A percentile compares a stretch with the other conserved stretches of the same genome.
Evolutionary conservation across 1,140 invertebrate genomes (phyloP).

Genomic region (Mamestra configurata): DNA sequence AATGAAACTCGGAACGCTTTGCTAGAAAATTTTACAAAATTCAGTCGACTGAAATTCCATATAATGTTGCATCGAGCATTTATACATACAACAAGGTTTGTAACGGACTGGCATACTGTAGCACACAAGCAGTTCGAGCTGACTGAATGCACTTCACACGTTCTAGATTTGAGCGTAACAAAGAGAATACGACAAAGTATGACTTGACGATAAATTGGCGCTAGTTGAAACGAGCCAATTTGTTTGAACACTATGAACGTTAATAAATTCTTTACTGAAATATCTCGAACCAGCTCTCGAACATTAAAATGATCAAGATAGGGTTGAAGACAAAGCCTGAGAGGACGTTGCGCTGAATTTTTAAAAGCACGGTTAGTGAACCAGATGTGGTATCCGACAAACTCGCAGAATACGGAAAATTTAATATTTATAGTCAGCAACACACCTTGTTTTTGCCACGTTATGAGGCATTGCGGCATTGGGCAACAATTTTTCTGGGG

Average conservation of each 20-base stretch:
- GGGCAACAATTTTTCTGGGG: conserved; percentile 57
- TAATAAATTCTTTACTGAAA: neutral
- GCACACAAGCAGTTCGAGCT: neutral
- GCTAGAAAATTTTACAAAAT: conserved; percentile 24
- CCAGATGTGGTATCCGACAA: conserved; percentile 74
- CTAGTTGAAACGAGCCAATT: neutral
- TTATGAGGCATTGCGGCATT: conserved; percentile 69
- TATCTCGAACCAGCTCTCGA: neutral
- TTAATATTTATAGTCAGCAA: conserved; percentile 82
- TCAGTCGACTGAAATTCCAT: conserved; percentile 1
- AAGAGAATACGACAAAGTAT: neutral
- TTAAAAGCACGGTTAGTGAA: conserved; percentile 79
- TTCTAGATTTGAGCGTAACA: neutral
- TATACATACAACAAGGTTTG: neutral
- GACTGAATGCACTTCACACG: neutral
- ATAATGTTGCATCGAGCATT: conserved; percentile 14
- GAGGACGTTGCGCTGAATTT: conserved; percentile 73
- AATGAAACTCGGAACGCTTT: conserved; percentile 18
- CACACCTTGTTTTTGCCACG: conserved; percentile 74
- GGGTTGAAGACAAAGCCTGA: conserved; percentile 69
- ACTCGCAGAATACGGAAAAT: conserved; percentile 76
- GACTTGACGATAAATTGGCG: neutral
- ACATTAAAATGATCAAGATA: conserved; percentile 54
- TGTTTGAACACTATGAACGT: neutral
- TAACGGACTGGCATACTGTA: neutral